phyloP scores from a whole-genome alignment of 2,888 invertebrate species.

The Stegophylla sp. region DNA sequence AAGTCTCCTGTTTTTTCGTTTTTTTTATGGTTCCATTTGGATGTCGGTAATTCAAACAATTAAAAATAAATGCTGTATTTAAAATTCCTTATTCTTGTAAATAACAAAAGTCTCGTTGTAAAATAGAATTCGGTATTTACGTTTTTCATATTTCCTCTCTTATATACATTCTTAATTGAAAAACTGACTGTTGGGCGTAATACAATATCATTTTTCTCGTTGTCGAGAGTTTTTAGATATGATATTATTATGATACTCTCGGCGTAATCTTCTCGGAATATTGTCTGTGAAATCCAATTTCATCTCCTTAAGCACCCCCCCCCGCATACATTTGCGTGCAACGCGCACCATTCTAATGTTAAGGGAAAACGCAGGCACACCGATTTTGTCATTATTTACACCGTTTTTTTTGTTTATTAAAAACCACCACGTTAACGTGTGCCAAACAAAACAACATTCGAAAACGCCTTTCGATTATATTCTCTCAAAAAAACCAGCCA shows the following conservation, averaged over 20 bases:
- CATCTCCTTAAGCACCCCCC: conserved; percentile 3
- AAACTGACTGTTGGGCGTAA: background rate
- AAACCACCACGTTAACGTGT: background rate
- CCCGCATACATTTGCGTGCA: background rate
- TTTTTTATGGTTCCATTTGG: no score
- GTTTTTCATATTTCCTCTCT: background rate
- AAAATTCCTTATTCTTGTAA: background rate
- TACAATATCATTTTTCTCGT: background rate
- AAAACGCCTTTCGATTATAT: background rate
- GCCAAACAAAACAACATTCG: background rate
- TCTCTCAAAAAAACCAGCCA: conserved; percentile 5
- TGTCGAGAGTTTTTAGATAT: background rate
- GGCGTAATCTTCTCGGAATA: background rate
- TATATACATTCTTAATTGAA: background rate
- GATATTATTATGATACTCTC: background rate
- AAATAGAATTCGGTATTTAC: background rate
- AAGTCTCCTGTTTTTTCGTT: background rate
- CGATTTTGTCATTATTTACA: background rate
- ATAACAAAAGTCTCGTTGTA: background rate
- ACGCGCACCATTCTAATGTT: no score
- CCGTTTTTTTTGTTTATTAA: background rate
- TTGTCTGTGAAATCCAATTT: background rate
- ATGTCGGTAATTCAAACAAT: no score
- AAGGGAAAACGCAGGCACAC: background rate
- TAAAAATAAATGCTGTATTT: background rate